Percentiles rank a stretch among this genome's conserved stretches.
phyloP scores from a whole-genome alignment of 2,797 vertebrate genomes.

The Lophotriccus pileatus region DNA sequence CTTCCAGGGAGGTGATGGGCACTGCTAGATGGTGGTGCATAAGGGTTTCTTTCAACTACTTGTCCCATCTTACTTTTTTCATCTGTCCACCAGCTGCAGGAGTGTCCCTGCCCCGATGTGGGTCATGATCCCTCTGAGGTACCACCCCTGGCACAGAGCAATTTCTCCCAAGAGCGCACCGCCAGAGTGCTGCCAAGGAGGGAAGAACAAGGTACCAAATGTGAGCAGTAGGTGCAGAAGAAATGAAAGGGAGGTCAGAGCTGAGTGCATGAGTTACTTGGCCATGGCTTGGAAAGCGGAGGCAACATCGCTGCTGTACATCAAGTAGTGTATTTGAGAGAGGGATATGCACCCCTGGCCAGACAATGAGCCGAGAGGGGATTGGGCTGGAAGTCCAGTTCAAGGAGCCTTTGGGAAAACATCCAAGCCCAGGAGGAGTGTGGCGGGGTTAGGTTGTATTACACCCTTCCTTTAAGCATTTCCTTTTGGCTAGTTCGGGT shows the following conservation, averaged over 20 bases:
- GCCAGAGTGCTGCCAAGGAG: neutral
- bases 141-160: neutral
- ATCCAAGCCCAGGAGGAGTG: neutral
- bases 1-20: neutral
- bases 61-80: neutral
- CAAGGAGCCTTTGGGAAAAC: neutral
- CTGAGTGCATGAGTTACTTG: neutral
- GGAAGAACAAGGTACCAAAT: neutral
- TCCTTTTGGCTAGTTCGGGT: neutral
- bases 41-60: neutral
- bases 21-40: accelerated
- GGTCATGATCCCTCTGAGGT: neutral
- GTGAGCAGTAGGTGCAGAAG: neutral
- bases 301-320: too few species aligned
- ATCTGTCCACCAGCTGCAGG: neutral
- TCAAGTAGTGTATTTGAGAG: neutral
- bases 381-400: neutral
- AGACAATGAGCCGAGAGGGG: accelerated
- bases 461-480: neutral
- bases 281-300: neutral
- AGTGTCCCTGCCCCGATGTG: accelerated
- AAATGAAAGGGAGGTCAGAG: neutral
- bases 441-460: neutral
- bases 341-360: neutral
- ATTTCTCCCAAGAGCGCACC: neutral